phyloP scores from a whole-genome alignment of 2,888 invertebrate species.

The Ochlodes sylvanus region DNA sequence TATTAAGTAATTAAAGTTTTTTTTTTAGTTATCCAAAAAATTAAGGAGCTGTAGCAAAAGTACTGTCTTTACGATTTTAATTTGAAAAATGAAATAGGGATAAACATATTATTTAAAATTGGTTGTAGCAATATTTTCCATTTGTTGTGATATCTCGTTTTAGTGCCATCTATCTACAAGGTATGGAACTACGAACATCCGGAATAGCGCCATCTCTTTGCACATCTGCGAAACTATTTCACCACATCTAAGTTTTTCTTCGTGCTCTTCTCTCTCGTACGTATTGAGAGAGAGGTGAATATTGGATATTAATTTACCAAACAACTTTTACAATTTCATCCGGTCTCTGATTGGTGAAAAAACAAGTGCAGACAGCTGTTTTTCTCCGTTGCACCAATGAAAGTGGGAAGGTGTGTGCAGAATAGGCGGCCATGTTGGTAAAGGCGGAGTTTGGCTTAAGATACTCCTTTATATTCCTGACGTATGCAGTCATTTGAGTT shows the following conservation, averaged over 20 bases:
- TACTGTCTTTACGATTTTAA: no score
- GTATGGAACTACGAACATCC: conserved; percentile 55
- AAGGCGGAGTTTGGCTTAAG: conserved; percentile 73
- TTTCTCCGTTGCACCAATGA: conserved; percentile 71
- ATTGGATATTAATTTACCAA: conserved; percentile 66
- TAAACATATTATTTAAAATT: no score
- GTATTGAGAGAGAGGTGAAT: conserved; percentile 66
- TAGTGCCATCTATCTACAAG: conserved; percentile 61
- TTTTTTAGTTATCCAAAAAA: no score
- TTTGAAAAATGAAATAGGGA: no score
- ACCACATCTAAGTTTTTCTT: conserved; percentile 57
- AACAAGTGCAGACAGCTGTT: conserved; percentile 62
- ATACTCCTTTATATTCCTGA: conserved; percentile 83
- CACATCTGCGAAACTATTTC: conserved; percentile 45
- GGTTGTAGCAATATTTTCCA: neutral
- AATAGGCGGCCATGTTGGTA: conserved; percentile 78
- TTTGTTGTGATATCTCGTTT: conserved; percentile 12
- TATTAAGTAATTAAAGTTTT: no score
- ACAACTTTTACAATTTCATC: conserved; percentile 66
- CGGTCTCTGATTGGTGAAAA: conserved; percentile 73
- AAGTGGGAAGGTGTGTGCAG: conserved; percentile 57
- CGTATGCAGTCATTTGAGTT: conserved; percentile 82
- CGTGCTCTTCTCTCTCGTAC: conserved; percentile 61
- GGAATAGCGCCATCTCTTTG: conserved; percentile 70
- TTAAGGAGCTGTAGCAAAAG: no score